Evolutionary conservation across 2,888 invertebrate genomes (phyloP), one percentile per base, ranked within the genome.

Genomic region (Drosophila lacicola): DNA sequence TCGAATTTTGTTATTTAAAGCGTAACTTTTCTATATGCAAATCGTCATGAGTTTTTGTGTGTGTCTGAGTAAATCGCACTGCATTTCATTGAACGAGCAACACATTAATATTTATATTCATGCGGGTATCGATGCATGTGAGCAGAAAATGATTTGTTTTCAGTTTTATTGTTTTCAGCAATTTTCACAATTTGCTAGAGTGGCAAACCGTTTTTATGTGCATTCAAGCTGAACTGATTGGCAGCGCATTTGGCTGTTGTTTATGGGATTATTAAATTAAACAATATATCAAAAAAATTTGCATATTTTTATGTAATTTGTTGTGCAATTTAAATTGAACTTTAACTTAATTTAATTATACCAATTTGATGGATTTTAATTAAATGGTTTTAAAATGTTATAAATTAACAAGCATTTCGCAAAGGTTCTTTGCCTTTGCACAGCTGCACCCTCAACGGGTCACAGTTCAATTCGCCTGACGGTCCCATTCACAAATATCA

Each of bases 71-170:
- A 51, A 21, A 42, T 67, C 42, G 55, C 34, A 29, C 11, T 49
- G 56, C 44, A 53, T 55, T 54, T 70, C 46, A 73, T 71, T 70
- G 61, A 75, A 66, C 65, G 66, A 67, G 50, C 36, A 62, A 46
- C 29, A 42, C 69, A 70, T 72, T 64, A 73, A 70, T 73, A 75
- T 80, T 80, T 54, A 77, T 74, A 63, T 70, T 68, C 66, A 41
- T 49, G 14, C 36, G 3, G 4, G 5, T 25, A 17, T 39, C 29
- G 29, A 44, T 10, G 50, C 21, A 37, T 8, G 29, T 29, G 2
- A 29, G 29, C 29, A 29, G 37, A 46, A 64, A 58, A 45, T 62
- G 62, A 47, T 61, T 54, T 54, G 29, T 17, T 47, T 42, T 55
- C 54, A 11, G 63, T 1, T 39, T 63, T 63, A 33, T 39, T 13